Percentiles rank a stretch among this genome's conserved stretches.
These are phyloP conservation scores for Lasioglossum calceatum DNA, from an alignment of 2,888 invertebrate genomes.

Conservation along the genomic window DNA sequence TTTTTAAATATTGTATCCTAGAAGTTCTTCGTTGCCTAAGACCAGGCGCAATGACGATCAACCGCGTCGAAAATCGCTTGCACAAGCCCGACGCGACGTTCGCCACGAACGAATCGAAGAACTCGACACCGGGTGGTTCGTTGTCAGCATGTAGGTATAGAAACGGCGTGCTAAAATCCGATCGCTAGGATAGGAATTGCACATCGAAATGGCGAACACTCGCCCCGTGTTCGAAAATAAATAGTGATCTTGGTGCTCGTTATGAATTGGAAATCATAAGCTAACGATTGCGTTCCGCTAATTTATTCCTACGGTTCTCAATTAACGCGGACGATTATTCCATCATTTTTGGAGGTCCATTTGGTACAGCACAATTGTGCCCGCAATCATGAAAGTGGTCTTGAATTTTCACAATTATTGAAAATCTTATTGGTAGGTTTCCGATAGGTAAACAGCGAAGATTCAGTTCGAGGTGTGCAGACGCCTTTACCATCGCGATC, in stretches of 20 bases:
- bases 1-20: background rate
- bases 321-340: background rate
- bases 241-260: background rate
- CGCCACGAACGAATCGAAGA: conserved; percentile 25
- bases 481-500: conserved; percentile 7
- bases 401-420: background rate
- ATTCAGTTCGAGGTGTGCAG: background rate
- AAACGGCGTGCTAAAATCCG: conserved; percentile 37
- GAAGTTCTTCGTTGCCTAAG: background rate
- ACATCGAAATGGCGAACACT: background rate
- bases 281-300: too few species aligned
- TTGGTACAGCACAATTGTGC: too few species aligned
- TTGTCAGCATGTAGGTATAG: conserved; percentile 53
- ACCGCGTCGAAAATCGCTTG: conserved; percentile 42
- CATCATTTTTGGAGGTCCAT: background rate
- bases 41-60: conserved; percentile 12
- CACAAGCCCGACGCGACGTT: conserved; percentile 26
- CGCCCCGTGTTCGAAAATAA: background rate
- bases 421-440: background rate
- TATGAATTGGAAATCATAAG: background rate
- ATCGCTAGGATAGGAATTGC: conserved; percentile 8
- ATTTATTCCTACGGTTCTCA: background rate
- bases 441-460: background rate
- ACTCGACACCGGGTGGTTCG: conserved; percentile 48
- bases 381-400: too few species aligned